Conservation (phyloP, 2,113 vertebrate genomes). For the Tapirus terrestris region DNA sequence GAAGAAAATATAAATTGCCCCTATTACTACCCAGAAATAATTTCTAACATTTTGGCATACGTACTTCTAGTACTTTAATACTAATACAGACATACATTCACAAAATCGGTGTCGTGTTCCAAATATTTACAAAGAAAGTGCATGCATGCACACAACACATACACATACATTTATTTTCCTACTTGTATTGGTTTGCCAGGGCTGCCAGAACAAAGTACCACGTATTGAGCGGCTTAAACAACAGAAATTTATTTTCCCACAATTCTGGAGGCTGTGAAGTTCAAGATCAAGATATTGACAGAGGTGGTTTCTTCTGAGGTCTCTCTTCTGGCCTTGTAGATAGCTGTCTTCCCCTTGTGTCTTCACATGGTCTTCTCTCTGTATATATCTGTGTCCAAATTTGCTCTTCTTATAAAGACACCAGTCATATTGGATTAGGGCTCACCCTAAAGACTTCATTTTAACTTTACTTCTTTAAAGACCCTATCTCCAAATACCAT, state of each 20-base stretch:
- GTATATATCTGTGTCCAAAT: neutral
- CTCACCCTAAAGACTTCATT: neutral
- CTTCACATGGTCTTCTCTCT: neutral
- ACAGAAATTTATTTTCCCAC: neutral
- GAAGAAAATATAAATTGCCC: neutral
- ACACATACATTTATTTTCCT: neutral
- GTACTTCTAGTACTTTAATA: neutral
- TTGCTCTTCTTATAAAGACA: neutral
- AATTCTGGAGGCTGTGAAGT: neutral
- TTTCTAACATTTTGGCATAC: neutral
- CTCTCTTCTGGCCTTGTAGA: neutral
- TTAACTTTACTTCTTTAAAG: neutral
- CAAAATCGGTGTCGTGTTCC: neutral
- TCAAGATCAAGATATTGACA: neutral
- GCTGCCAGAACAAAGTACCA: neutral
- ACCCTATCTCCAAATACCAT: neutral
- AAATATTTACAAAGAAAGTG: slow-evolving; percentile 1
- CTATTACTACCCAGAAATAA: neutral
- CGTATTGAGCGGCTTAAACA: neutral
- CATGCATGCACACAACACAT: neutral
- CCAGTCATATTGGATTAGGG: neutral
- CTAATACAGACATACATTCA: neutral
- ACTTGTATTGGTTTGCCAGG: neutral
- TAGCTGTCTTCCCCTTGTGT: neutral
- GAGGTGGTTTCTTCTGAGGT: neutral